Evolutionary conservation across 2,797 vertebrate species (phyloP), one percentile per base, ranked within the genome.

Genomic region (Astyanax mexicanus): DNA sequence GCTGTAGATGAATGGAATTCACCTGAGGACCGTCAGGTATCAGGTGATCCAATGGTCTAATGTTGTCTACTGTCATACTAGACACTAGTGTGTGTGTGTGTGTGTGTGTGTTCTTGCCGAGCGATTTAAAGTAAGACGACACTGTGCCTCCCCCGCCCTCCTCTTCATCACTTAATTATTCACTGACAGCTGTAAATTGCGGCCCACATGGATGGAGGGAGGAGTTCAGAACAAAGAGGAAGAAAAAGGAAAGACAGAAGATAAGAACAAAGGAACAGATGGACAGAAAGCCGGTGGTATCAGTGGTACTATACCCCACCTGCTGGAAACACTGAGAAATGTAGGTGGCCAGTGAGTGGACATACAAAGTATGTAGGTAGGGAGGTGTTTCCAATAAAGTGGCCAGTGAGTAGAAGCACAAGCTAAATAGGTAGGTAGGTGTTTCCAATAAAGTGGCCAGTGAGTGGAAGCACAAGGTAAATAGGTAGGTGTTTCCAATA

Each of bases 101-200:
- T 66, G 45, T 54, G 13, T 57, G 49, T 68, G 54, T 35, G 72
- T 68, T 35, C n/a, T 12, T 35, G 44, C 27, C 61, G 70, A 35
- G 38, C 74, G 67, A 73, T 75, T 55, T 57, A 80, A 27, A 60
- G 74, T 80, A 80, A 75, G 38, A 54, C 15, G 61, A 80, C 61
- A 80, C 52, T 40, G n/a, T 40, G 61, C 35, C 72, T 29, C n/a
- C 51, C 61, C 35, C 35, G 19, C 58, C 44, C 57, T 67, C 70
- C 47, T 45, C 23, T 67, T 19, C 23, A 19, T 25, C 21, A 6
- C 29, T 58, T 79, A 35, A 75, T 71, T 75, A 75, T 67, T 71
- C 32, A 71, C 60, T 27, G 42, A 37, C 60, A 44, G 60, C 55
- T 80, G 64, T 71, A 71, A 19, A 69, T 23, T 67, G 21, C 29